Evolutionary conservation across 2,113 vertebrate genomes (phyloP), one percentile per base, ranked within the genome.

Genomic region (Tautogolabrus adspersus): DNA sequence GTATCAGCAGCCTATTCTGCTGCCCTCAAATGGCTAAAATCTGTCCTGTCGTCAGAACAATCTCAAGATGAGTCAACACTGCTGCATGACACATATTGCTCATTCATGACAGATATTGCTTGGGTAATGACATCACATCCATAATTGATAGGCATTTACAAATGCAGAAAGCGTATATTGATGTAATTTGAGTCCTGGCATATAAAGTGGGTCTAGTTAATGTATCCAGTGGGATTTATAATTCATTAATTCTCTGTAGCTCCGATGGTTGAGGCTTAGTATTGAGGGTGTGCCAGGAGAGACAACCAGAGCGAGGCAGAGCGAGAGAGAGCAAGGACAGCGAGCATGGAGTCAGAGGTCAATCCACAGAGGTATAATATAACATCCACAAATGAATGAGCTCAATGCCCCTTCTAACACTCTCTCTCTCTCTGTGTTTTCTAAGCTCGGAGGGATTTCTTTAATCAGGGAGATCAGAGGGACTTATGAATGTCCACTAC

Each of bases 401-500:
- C 80, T 79, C 70, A 21, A 74, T 63, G 49, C 26, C 38, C 54
- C 59, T 40, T 56, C 57, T 30, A 16, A 19, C 58, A 26, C 34
- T 64, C 74, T 38, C 47, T 67, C 66, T 55, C 34, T 16, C 65
- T 49, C 66, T 55, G 4, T 66, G 54, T 65, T 75, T 81, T 73
- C 52, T 51, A 70, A 60, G 72, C 83, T 77, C 64, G 51, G 22
- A 79, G 84, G 75, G 73, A 89, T 89, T 88, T 85, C 79, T 91
- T 87, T 92, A 90, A 93, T 92, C 89, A 84, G 71, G 38, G 77
- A 82, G 86, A 91, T 92, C 89, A 90, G 74, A 82, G 42, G 64
- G 88, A 90, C 78, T 91, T 90, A 89, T 23, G 55, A 85, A 80
- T 85, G 89, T 90, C 92, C 91, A 91, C 86, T 79, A 80, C 85